Conservation (phyloP, 2,888 invertebrate genomes). For the Trypoxylon attenuatum region DNA sequence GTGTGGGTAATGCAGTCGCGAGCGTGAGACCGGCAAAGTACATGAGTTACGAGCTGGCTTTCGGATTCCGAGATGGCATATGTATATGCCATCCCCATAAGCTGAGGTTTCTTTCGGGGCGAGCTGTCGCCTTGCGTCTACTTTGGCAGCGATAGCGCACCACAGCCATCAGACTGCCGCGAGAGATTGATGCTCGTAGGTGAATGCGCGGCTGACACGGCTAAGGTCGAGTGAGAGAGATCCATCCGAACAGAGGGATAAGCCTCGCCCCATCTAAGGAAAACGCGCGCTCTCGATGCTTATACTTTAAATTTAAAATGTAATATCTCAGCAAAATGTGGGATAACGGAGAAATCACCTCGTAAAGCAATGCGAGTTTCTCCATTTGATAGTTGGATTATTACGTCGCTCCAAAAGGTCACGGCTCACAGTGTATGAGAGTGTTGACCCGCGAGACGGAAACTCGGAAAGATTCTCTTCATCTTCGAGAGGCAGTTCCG, state of each 20-base stretch:
- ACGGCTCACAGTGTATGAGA: too few species aligned
- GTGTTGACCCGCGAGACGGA: too few species aligned
- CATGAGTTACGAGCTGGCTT: constrained; percentile 37
- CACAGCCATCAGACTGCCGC: constrained; percentile 27
- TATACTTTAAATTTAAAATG: neutral
- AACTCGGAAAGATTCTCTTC: constrained; percentile 6
- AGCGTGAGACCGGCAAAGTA: constrained; percentile 18
- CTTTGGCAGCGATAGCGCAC: constrained; percentile 21
- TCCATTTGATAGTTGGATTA: too few species aligned
- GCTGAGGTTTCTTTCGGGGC: constrained; percentile 12
- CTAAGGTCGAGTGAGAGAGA: constrained; percentile 23
- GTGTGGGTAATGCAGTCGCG: constrained; percentile 31
- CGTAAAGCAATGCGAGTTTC: too few species aligned
- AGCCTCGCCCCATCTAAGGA: too few species aligned
- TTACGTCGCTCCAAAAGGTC: too few species aligned
- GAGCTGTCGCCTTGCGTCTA: constrained; percentile 4
- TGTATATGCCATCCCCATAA: too few species aligned
- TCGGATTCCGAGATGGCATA: constrained; percentile 28
- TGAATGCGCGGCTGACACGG: constrained; percentile 34
- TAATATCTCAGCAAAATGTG: neutral
- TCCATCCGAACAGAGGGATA: constrained; percentile 17
- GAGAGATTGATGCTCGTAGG: constrained; percentile 41
- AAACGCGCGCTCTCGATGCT: neutral
- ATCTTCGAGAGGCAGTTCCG: constrained; percentile 12
- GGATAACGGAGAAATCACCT: neutral